These are phyloP conservation scores for Centropus bengalensis DNA, from an alignment of 2,113 vertebrate species.

Conservation along the genomic window DNA sequence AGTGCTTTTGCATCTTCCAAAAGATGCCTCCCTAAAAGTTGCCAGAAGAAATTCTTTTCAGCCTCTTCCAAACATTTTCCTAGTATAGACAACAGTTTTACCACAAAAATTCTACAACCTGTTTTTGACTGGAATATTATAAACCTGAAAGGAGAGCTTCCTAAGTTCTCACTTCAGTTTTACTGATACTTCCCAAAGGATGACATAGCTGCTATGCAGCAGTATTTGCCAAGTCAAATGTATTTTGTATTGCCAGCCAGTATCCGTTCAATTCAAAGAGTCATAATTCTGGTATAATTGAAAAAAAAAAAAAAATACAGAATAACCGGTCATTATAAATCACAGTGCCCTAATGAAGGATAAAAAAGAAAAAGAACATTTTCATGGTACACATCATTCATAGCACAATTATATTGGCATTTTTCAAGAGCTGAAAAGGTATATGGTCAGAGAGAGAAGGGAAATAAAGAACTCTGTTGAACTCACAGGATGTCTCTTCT, in stretches of 20 bases:
- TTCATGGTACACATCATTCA: slow-evolving; percentile 29
- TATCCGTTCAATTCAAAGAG: neutral
- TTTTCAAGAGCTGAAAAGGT: slow-evolving; percentile 46
- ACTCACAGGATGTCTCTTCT: neutral
- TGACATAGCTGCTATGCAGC: neutral
- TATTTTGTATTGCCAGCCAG: neutral
- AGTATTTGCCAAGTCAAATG: neutral
- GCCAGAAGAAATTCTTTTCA: neutral
- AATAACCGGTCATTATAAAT: slow-evolving; percentile 34
- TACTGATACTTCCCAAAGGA: neutral
- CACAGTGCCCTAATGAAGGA: slow-evolving; percentile 41
- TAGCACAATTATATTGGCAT: slow-evolving; percentile 37
- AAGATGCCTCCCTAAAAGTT: neutral
- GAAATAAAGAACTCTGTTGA: slow-evolving; percentile 2
- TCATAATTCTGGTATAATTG: slow-evolving; percentile 27
- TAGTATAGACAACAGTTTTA: neutral
- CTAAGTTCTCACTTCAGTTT: neutral
- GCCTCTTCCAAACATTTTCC: neutral
- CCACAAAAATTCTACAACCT: neutral
- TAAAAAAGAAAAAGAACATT: slow-evolving; percentile 55
- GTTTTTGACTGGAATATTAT: neutral
- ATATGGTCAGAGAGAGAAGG: neutral
- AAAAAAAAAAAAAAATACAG: neutral
- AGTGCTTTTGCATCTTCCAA: neutral
- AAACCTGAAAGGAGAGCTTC: neutral